A percentile compares a stretch with the other conserved stretches of the same genome.
Evolutionary conservation across 2,113 vertebrate species (phyloP).

Genomic region (Caranx melampygus): DNA sequence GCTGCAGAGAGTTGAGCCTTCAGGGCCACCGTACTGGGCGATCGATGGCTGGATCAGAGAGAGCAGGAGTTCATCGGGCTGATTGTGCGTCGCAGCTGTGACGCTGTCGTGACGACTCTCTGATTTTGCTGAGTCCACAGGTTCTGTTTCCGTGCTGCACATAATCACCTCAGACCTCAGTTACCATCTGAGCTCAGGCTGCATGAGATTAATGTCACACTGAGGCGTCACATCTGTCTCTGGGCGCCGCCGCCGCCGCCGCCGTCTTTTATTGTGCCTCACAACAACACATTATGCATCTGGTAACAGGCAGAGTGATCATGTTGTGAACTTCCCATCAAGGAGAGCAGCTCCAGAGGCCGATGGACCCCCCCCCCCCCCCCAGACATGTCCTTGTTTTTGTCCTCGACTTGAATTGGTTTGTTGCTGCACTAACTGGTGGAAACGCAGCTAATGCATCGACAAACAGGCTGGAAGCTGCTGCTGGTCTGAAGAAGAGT

Average conservation of each 20-base stretch:
- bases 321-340: neutral
- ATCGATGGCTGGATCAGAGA: too few relatives aligned
- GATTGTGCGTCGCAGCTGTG: too few relatives aligned
- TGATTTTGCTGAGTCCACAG: neutral
- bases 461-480: neutral
- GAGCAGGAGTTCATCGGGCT: too few relatives aligned
- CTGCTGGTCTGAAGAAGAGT: neutral
- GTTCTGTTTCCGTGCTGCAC: neutral
- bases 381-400: neutral
- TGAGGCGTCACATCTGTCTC: slow-evolving; percentile 1
- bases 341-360: neutral
- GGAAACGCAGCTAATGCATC: neutral
- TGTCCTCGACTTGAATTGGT: neutral
- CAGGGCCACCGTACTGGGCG: too few relatives aligned
- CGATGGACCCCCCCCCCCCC: neutral
- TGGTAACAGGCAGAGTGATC: neutral
- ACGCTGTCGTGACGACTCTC: neutral
- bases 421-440: neutral
- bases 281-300: neutral
- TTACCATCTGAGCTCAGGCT: neutral
- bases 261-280: neutral
- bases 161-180: slow-evolving; percentile 15
- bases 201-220: neutral
- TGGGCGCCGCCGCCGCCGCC: neutral
- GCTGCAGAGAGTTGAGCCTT: too few relatives aligned